Conservation (phyloP, 2,797 vertebrate genomes). For the Sternotherus odoratus region DNA sequence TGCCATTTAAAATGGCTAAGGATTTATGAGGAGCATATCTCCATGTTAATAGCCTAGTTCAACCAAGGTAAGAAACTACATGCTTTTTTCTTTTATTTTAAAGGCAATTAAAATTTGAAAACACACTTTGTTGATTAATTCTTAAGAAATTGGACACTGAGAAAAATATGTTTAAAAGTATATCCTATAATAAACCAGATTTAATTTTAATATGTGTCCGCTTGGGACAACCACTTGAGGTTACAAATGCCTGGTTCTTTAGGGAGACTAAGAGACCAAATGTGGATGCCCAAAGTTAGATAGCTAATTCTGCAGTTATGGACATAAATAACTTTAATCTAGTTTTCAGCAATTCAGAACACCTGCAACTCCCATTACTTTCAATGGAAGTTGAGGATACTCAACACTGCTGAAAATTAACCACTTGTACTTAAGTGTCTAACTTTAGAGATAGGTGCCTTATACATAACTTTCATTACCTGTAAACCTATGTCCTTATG, state of each 20-base stretch:
- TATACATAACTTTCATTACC: not conserved
- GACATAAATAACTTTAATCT: not conserved
- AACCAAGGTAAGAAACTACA: not conserved
- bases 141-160: not conserved
- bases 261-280: not conserved
- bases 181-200: not conserved
- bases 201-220: not conserved
- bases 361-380: not conserved
- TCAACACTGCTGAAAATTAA: not conserved
- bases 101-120: conserved; percentile 41
- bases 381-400: not conserved
- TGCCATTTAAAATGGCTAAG: conserved; percentile 24
- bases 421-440: not conserved
- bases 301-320: fast-evolving
- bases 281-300: not conserved
- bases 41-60: not conserved
- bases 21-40: not conserved
- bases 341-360: not conserved
- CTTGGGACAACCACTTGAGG: not conserved
- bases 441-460: not conserved
- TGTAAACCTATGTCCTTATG: not conserved
- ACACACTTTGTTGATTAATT: not conserved
- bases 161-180: not conserved
- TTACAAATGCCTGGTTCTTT: not conserved
- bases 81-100: conserved; percentile 30